A percentile compares a stretch with the other conserved stretches of the same genome.
Conservation (phyloP, 2,888 invertebrate species). For the Coelogynopora nodosa region DNA sequence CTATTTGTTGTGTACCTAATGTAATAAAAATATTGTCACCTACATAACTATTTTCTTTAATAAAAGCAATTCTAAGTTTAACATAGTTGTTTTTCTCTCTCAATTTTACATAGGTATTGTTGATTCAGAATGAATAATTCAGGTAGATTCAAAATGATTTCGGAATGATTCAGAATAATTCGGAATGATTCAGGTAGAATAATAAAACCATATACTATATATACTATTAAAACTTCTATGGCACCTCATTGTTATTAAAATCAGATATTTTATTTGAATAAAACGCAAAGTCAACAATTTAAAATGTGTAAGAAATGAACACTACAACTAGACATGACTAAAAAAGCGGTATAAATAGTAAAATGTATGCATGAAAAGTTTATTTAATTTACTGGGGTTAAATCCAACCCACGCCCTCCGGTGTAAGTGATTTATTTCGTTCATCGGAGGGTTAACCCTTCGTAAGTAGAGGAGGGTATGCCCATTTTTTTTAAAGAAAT, state of each 20-base stretch:
- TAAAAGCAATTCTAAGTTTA: neutral
- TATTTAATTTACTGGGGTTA: neutral
- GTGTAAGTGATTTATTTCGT: neutral
- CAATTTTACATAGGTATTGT: neutral
- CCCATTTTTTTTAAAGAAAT: too few species aligned
- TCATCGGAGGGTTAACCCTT: too few species aligned
- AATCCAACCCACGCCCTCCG: neutral
- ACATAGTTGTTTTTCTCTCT: too few species aligned
- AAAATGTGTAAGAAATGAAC: neutral
- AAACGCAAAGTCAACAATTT: too few species aligned
- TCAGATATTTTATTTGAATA: too few species aligned
- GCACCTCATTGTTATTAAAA: too few species aligned
- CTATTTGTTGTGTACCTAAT: neutral
- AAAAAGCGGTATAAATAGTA: neutral
- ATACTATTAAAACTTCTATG: neutral
- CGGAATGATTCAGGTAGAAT: neutral
- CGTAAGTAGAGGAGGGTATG: too few species aligned
- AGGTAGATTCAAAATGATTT: too few species aligned
- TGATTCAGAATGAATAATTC: too few species aligned
- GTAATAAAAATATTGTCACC: neutral
- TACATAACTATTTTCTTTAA: neutral
- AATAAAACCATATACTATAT: neutral
- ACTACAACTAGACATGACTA: neutral
- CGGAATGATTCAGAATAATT: too few species aligned
- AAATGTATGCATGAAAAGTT: neutral